Conservation (phyloP, 2,888 invertebrate genomes). For the Pyrocoelia pectoralis region DNA sequence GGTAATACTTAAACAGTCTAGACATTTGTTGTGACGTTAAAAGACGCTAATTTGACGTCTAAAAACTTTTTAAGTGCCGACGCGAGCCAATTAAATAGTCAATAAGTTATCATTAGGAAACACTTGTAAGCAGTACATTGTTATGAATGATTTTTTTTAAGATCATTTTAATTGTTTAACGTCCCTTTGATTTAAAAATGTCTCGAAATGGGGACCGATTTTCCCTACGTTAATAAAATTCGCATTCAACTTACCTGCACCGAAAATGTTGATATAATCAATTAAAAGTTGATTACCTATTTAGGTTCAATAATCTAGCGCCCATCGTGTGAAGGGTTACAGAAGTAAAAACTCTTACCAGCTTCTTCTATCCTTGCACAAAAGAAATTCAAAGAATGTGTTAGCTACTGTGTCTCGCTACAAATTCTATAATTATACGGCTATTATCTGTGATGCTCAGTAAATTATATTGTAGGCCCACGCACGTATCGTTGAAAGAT, state of each 20-base stretch:
- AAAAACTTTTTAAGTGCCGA: constrained; percentile 45
- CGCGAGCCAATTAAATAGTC: constrained; percentile 41
- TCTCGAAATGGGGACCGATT: too few species aligned
- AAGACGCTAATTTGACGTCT: constrained; percentile 55
- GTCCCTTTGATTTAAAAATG: too few species aligned
- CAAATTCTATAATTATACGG: constrained; percentile 55
- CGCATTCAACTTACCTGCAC: too few species aligned
- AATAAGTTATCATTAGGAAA: constrained; percentile 40
- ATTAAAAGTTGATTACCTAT: too few species aligned
- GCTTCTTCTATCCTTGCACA: neutral
- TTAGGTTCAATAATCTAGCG: too few species aligned
- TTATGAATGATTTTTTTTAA: too few species aligned
- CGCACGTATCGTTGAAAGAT: constrained; percentile 52
- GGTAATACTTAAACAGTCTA: constrained; percentile 50
- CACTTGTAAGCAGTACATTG: neutral
- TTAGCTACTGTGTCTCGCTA: constrained; percentile 39
- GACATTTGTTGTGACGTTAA: constrained; percentile 52
- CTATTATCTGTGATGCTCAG: constrained; percentile 57
- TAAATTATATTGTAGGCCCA: constrained; percentile 59
- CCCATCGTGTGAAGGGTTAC: too few species aligned
- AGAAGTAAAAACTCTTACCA: too few species aligned
- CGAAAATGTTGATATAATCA: too few species aligned
- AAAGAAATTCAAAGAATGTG: constrained; percentile 27
- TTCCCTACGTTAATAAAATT: too few species aligned
- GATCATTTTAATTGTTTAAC: too few species aligned